phyloP scores from a whole-genome alignment of 2,888 invertebrate genomes.

The Psococerastis gibbosa region DNA sequence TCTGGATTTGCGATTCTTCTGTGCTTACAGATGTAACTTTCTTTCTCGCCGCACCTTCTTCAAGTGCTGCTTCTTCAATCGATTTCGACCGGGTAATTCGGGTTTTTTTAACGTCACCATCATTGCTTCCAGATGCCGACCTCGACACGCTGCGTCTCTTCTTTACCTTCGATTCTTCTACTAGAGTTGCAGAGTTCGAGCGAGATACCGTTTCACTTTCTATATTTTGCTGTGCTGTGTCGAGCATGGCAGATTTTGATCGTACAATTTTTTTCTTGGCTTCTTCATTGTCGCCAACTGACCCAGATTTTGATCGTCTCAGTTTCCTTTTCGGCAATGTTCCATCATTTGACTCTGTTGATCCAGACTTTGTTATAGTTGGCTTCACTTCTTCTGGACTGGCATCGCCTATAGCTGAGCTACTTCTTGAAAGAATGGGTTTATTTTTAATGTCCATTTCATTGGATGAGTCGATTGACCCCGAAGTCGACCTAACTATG shows the following conservation, averaged over 20 bases:
- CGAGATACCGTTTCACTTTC: background rate
- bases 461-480: too few relatives aligned
- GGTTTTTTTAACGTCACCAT: conserved; percentile 6
- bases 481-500: background rate
- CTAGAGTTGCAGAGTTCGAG: background rate
- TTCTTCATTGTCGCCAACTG: background rate
- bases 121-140: background rate
- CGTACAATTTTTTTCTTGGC: background rate
- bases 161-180: background rate
- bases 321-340: too few relatives aligned
- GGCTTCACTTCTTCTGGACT: conserved; percentile 12
- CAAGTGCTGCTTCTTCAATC: background rate
- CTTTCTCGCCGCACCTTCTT: background rate
- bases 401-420: conserved; percentile 18
- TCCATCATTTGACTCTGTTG: too few relatives aligned
- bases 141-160: background rate
- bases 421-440: too few relatives aligned
- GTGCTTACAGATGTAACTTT: too few relatives aligned
- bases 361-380: conserved; percentile 13
- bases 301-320: conserved; percentile 1
- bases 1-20: too few relatives aligned
- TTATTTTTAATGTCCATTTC: too few relatives aligned
- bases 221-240: background rate
- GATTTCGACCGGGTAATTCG: conserved; percentile 11
- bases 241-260: conserved; percentile 1